Percentiles rank a stretch among this genome's conserved stretches.
phyloP scores from a whole-genome alignment of 2,113 vertebrate species.

The Cinclus cinclus region DNA sequence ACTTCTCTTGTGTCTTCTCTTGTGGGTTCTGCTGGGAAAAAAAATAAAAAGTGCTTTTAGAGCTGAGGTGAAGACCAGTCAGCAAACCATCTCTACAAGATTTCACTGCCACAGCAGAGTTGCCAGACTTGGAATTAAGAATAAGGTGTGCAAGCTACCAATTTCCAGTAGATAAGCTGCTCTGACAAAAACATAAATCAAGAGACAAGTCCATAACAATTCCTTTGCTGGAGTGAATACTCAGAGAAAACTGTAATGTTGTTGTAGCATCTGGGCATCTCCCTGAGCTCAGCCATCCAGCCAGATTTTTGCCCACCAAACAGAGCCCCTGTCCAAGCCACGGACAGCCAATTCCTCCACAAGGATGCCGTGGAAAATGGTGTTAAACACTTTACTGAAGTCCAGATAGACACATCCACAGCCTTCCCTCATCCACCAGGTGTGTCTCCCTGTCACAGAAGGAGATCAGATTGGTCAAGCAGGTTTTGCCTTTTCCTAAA shows the following conservation, averaged over 20 bases:
- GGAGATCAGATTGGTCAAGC: background rate
- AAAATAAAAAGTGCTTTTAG: background rate
- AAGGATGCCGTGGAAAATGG: background rate
- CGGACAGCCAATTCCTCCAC: background rate
- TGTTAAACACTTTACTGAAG: background rate
- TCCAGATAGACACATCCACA: background rate
- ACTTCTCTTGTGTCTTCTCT: background rate
- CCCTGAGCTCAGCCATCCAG: background rate
- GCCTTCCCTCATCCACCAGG: background rate
- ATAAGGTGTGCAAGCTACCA: background rate
- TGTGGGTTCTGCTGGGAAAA: background rate
- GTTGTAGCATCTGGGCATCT: background rate
- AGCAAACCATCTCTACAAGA: background rate
- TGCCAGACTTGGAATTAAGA: background rate
- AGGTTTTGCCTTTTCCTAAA: background rate
- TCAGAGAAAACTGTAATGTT: background rate
- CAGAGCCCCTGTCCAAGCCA: background rate
- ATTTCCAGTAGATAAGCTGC: background rate
- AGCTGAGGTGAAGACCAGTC: background rate
- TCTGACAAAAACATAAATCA: background rate
- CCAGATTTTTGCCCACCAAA: background rate
- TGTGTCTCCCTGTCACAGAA: background rate
- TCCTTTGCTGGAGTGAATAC: background rate
- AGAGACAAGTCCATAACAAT: background rate
- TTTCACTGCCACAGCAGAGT: background rate